Percentiles rank a stretch among this genome's conserved stretches.
Evolutionary conservation across 2,888 invertebrate genomes (phyloP).

Genomic region (Argynnis bischoffii): DNA sequence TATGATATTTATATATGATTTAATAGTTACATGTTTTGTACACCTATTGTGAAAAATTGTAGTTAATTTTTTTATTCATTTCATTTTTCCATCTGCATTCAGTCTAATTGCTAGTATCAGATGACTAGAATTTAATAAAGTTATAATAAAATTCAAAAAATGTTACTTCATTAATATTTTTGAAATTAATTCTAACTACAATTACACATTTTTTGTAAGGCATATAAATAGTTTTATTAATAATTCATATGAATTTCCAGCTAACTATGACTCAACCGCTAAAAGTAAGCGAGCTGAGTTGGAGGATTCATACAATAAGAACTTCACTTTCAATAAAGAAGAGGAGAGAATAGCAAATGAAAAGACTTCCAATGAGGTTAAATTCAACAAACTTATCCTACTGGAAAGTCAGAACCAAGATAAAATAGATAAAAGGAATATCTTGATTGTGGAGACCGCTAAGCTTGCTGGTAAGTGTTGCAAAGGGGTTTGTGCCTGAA

Average conservation of each 20-base stretch:
- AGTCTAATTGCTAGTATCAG: too few species aligned
- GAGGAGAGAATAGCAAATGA: constrained; percentile 74
- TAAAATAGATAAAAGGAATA: constrained; percentile 67
- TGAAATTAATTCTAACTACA: too few species aligned
- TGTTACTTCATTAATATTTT: too few species aligned
- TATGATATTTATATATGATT: too few species aligned
- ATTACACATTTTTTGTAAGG: too few species aligned
- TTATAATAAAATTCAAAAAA: too few species aligned
- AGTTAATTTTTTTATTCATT: too few species aligned
- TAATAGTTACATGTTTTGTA: too few species aligned
- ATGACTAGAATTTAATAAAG: too few species aligned
- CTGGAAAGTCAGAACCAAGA: constrained; percentile 77
- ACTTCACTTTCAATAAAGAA: constrained; percentile 66
- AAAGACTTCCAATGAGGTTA: constrained; percentile 68
- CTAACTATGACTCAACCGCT: constrained; percentile 61
- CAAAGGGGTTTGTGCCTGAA: not conserved
- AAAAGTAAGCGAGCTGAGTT: constrained; percentile 70
- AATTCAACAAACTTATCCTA: constrained; percentile 67
- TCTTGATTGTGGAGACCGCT: constrained; percentile 65
- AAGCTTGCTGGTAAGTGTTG: constrained; percentile 60
- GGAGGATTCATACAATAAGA: constrained; percentile 66
- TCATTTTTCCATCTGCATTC: too few species aligned
- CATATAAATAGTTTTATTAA: constrained; percentile 14
- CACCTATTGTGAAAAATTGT: too few species aligned
- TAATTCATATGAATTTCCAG: constrained; percentile 44